These are phyloP conservation scores for Drosophila prostipennis DNA, from an alignment of 2,888 invertebrate species.

Conservation along the genomic window DNA sequence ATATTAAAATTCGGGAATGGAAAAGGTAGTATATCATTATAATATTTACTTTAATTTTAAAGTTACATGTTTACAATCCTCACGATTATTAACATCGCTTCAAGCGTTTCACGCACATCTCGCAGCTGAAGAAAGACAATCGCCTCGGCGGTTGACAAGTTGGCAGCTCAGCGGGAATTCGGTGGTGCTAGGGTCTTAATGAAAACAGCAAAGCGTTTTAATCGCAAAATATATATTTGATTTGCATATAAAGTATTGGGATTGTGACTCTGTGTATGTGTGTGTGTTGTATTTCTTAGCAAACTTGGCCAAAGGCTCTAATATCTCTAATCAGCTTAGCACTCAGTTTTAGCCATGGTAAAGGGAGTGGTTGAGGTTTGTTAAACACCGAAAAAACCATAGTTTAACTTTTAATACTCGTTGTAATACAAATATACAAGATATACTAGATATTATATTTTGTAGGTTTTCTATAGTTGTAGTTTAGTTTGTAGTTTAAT, in stretches of 20 bases:
- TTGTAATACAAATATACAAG: too few species aligned
- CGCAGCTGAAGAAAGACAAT: not conserved
- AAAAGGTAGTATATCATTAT: too few species aligned
- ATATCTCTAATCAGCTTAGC: constrained; percentile 50
- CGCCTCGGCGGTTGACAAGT: constrained; percentile 18
- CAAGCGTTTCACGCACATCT: constrained; percentile 24
- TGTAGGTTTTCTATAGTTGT: too few species aligned
- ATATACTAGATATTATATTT: too few species aligned
- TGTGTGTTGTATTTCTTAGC: constrained; percentile 22
- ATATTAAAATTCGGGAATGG: too few species aligned
- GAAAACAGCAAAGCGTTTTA: constrained; percentile 73
- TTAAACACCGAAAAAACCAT: too few species aligned
- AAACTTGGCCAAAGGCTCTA: constrained; percentile 48
- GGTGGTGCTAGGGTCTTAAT: constrained; percentile 58
- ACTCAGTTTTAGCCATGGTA: too few species aligned
- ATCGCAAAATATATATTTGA: constrained; percentile 66
- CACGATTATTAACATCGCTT: not conserved
- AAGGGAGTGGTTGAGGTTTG: too few species aligned
- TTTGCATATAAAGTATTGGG: constrained; percentile 72
- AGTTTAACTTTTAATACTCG: too few species aligned
- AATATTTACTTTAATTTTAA: too few species aligned
- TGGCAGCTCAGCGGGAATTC: constrained; percentile 18
- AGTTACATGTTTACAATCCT: too few species aligned
- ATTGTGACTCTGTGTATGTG: constrained; percentile 14
- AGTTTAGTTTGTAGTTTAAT: too few species aligned